Evolutionary conservation across 2,113 vertebrate species (phyloP).

Genomic region (Cebus imitator): DNA sequence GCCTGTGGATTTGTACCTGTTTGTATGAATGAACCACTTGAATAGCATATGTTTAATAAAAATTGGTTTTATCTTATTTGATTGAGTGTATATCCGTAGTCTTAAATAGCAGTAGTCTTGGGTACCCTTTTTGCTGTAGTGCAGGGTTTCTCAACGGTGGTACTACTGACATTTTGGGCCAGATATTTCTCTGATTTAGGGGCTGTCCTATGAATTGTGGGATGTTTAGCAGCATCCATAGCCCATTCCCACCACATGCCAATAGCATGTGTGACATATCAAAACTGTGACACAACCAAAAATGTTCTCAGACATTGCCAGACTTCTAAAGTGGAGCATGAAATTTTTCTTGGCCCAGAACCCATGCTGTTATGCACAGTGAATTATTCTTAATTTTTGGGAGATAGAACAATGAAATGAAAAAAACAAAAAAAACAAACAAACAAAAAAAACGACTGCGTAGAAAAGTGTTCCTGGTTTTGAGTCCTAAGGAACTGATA

Average conservation of each 20-base stretch:
- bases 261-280: neutral
- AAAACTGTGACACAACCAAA: neutral
- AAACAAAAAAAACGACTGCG: neutral
- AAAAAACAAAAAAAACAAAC: slow-evolving; percentile 13
- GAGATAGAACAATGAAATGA: neutral
- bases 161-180: neutral
- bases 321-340: neutral
- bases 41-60: neutral
- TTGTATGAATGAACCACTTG: neutral
- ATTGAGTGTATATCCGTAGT: neutral
- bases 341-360: neutral
- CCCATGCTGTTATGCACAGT: too few species aligned
- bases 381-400: neutral
- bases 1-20: neutral
- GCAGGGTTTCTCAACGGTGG: neutral
- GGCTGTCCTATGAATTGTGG: neutral
- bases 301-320: neutral
- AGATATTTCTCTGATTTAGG: neutral
- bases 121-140: neutral
- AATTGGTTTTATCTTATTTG: neutral
- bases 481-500: neutral
- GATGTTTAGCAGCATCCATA: neutral
- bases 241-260: neutral
- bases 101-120: neutral
- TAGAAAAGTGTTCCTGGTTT: neutral